Evolutionary conservation across 37 sponge, comb jelly and placozoan species (phyloP), one percentile per base, ranked within the genome.

Genomic region (Ephydatia muelleri): DNA sequence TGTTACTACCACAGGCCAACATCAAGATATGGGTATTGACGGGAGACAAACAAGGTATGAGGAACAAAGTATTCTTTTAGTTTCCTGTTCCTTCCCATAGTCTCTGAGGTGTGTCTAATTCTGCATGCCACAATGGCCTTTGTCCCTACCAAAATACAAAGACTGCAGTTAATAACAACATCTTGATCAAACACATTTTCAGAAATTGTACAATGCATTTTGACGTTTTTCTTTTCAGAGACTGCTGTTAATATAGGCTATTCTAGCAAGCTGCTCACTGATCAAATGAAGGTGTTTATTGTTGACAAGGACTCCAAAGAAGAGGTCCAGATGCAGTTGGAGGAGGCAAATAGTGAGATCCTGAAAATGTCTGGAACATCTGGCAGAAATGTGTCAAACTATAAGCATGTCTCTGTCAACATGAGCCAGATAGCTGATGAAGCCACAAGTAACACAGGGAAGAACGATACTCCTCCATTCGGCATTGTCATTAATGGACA

Each of bases 21-120:
- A 97, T 98, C 48, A 98, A 98, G 89, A 92, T 98, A 65, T 98
- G 99, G 99, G 99, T 98, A 1, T 76, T 98, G 69, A 98, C 99
- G 65, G 99, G 99, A 31, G 99, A 98, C 88, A 98, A 98, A 79
- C 95, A 92, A 84, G 99, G 95, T 94, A 73, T 33, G 65, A 33
- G 3, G 13, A 23, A 28, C 39, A 69, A 39, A 43, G 43, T 3
- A 43, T 43, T 43, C n/a, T n/a, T n/a, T n/a, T n/a, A n/a, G n/a
- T n/a, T n/a, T n/a, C n/a, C n/a, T n/a, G n/a, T n/a, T n/a, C n/a
- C n/a, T n/a, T n/a, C n/a, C n/a, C n/a, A n/a, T n/a, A n/a, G n/a
- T n/a, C n/a, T n/a, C n/a, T n/a, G n/a, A n/a, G n/a, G n/a, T n/a
- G n/a, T n/a, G n/a, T n/a, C n/a, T n/a, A n/a, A n/a, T n/a, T n/a